Percentiles rank a stretch among this genome's conserved stretches.
phyloP scores from a whole-genome alignment of 2,888 invertebrate genomes.

The Diloba caeruleocephala region DNA sequence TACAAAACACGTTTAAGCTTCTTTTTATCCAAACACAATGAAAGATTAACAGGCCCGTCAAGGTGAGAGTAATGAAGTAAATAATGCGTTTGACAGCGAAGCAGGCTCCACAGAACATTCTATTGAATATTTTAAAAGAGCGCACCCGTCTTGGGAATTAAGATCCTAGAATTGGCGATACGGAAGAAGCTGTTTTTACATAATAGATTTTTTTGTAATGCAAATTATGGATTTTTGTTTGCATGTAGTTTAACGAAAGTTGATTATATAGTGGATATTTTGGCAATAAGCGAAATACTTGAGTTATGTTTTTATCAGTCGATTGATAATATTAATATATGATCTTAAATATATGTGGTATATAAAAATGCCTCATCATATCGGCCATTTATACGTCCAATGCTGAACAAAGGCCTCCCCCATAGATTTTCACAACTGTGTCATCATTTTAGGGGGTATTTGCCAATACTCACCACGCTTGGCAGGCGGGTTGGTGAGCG shows the following conservation, averaged over 20 bases:
- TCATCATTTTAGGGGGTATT: too few species aligned
- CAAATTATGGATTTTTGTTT: conserved; percentile 26
- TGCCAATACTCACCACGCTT: too few species aligned
- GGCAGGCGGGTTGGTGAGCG: too few species aligned
- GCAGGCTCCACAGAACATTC: conserved; percentile 58
- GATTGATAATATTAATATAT: conserved; percentile 1
- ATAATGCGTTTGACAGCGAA: conserved; percentile 80
- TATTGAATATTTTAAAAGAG: conserved; percentile 81
- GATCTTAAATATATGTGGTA: background rate
- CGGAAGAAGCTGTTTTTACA: conserved; percentile 25
- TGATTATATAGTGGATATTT: conserved; percentile 2
- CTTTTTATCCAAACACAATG: conserved; percentile 74
- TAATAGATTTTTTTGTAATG: conserved; percentile 40
- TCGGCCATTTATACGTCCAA: too few species aligned
- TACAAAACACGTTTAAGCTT: conserved; percentile 69
- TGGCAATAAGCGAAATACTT: background rate
- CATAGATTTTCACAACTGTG: too few species aligned
- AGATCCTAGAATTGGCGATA: conserved; percentile 46
- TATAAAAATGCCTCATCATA: too few species aligned
- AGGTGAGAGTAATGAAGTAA: conserved; percentile 80
- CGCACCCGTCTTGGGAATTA: conserved; percentile 63
- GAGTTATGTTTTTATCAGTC: background rate
- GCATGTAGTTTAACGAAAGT: conserved; percentile 6
- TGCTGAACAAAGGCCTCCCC: too few species aligned
- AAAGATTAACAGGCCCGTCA: conserved; percentile 80